phyloP scores from a whole-genome alignment of 2,113 vertebrate genomes.

The Hoplias malabaricus region DNA sequence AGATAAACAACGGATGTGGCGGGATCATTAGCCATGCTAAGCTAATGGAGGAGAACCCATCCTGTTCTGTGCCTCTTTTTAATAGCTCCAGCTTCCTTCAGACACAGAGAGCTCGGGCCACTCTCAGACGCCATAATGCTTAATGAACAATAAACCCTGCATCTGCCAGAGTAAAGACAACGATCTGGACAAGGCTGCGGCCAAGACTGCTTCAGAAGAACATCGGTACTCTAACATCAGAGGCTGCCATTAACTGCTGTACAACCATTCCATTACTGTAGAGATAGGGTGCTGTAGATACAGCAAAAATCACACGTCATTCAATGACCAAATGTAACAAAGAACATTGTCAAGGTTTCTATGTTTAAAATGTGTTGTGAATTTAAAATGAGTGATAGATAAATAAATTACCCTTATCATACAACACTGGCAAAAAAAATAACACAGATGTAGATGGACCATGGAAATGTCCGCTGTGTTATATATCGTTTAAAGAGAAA shows the following conservation, averaged over 20 bases:
- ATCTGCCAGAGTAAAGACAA: constrained; percentile 38
- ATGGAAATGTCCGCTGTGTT: too few species aligned
- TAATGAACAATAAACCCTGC: constrained; percentile 51
- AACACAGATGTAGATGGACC: too few species aligned
- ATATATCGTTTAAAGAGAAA: too few species aligned
- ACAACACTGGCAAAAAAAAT: too few species aligned
- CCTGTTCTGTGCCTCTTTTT: constrained; percentile 36
- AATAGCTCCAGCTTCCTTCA: constrained; percentile 40
- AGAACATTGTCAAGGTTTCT: too few species aligned
- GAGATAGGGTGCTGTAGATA: too few species aligned
- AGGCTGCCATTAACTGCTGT: not conserved
- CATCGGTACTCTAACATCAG: not conserved
- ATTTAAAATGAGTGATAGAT: too few species aligned
- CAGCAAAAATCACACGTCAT: too few species aligned
- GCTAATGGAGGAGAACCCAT: constrained; percentile 53
- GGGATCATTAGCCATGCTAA: constrained; percentile 54
- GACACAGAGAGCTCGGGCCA: constrained; percentile 40
- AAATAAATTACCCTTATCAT: too few species aligned
- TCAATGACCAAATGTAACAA: too few species aligned
- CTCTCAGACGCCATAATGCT: constrained; percentile 45
- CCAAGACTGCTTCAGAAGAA: constrained; percentile 8
- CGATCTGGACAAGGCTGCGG: constrained; percentile 11
- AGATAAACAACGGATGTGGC: constrained; percentile 53
- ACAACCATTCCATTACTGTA: not conserved
- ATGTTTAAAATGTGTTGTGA: too few species aligned